Percentiles rank a stretch among this genome's conserved stretches.
phyloP scores from a whole-genome alignment of 2,797 vertebrate genomes.

The Cottoperca gobio region DNA sequence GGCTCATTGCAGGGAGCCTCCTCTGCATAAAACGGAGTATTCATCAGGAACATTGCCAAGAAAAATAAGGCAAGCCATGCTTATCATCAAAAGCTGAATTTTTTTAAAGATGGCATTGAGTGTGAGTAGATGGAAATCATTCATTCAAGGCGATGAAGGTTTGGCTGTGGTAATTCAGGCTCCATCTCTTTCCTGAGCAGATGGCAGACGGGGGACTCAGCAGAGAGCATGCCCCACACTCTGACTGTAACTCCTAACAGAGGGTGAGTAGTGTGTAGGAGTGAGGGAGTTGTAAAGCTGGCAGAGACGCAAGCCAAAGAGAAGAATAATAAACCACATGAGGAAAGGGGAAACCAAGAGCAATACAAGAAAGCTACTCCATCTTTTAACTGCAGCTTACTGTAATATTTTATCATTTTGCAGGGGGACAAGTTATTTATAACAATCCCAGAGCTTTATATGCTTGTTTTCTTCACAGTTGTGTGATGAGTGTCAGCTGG shows the following conservation, averaged over 20 bases:
- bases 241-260: constrained; percentile 73
- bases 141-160: constrained; percentile 71
- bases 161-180: constrained; percentile 63
- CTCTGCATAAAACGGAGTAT: constrained; percentile 31
- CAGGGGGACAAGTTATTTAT: constrained; percentile 64
- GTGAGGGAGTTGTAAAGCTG: constrained; percentile 73
- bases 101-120: constrained; percentile 55
- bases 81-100: constrained; percentile 67
- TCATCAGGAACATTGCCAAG: constrained; percentile 73
- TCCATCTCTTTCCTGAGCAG: constrained; percentile 68
- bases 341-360: constrained; percentile 75
- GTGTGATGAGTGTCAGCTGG: constrained; percentile 51
- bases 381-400: constrained; percentile 65
- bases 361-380: constrained; percentile 66
- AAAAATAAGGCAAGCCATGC: constrained; percentile 68
- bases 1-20: constrained; percentile 48
- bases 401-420: constrained; percentile 67
- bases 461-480: constrained; percentile 53
- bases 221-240: constrained; percentile 69
- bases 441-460: constrained; percentile 56
- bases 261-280: constrained; percentile 72
- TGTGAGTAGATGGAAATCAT: constrained; percentile 74
- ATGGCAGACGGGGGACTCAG: constrained; percentile 70
- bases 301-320: constrained; percentile 68
- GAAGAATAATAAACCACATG: constrained; percentile 78